Evolutionary conservation across 2,797 vertebrate species (phyloP), one percentile per base, ranked within the genome.

Genomic region (Cyclopterus lumpus): DNA sequence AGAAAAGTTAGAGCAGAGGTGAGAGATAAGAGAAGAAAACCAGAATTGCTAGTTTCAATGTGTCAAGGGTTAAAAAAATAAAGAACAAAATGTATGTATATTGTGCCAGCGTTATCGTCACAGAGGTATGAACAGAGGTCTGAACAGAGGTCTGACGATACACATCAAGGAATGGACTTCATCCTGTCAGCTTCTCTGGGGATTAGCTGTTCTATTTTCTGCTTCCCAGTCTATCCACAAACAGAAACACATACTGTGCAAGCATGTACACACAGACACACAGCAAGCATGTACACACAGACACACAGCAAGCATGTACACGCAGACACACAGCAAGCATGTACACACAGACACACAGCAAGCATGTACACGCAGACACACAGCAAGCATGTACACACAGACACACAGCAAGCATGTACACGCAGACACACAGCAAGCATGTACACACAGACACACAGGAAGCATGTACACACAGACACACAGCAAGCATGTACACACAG

Each of bases 161-260:
- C 30, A 71, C 20, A 84, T 54, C 75, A 63, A 74, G 62, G 61
- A 83, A 82, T 32, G 86, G 70, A 85, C 81, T 83, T 88, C 73
- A 86, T 86, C 77, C 77, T 62, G 84, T 93, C 89, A 90, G 83
- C 86, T 92, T 74, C 90, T 87, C 66, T 73, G 57, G 64, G 88
- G 89, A 93, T 93, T 88, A 92, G 67, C 67, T 80, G 77, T 75
- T 55, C 62, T 77, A 68, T 83, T 85, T 73, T 89, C 74, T 82
- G 75, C 83, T 55, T 78, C 64, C 36, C 66, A 11, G 60, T 77
- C 72, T 59, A 59, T 75, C 67, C 36, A 32, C 72, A 80, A 5
- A 62, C 63, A 83, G 30, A 69, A 38, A 72, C 54, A 63, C 55
- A 54, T 6, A 51, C 12, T 36, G 26, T 60, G 28, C 42, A 67